These are phyloP conservation scores for Orycteropus afer DNA, from an alignment of 2,113 vertebrate species.

Conservation along the genomic window DNA sequence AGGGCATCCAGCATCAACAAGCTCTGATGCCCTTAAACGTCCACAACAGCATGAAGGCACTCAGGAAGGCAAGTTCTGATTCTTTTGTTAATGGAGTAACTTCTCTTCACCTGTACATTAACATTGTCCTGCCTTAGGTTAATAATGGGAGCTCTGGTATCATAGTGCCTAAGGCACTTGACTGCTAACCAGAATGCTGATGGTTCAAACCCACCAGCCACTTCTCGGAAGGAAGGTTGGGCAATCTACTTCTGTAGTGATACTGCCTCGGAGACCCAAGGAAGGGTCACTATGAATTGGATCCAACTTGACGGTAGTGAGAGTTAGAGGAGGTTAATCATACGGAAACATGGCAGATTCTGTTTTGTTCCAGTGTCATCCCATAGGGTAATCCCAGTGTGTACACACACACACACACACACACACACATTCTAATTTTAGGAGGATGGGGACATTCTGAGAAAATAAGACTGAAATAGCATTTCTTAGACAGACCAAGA, in stretches of 20 bases:
- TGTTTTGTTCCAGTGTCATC: not conserved
- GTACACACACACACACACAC: no score
- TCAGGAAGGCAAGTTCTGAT: not conserved
- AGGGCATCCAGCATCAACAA: not conserved
- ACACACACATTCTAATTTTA: not conserved
- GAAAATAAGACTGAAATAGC: not conserved
- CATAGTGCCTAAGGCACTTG: no score
- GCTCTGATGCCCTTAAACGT: not conserved
- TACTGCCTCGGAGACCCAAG: no score
- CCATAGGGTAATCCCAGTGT: not conserved
- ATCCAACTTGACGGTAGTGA: no score
- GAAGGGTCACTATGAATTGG: no score
- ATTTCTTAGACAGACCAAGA: conserved; percentile 14
- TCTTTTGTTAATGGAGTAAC: not conserved
- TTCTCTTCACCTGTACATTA: not conserved
- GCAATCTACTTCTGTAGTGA: no score
- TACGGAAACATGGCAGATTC: not conserved
- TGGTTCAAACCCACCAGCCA: no score
- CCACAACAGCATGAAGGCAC: not conserved
- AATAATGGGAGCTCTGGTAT: no score
- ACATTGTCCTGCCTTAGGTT: not conserved
- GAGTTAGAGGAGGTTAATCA: no score
- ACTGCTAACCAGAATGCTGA: no score
- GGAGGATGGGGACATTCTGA: not conserved
- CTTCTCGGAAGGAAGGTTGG: no score